These are phyloP conservation scores for Malachius bipustulatus DNA, from an alignment of 2,888 invertebrate genomes.

Conservation along the genomic window DNA sequence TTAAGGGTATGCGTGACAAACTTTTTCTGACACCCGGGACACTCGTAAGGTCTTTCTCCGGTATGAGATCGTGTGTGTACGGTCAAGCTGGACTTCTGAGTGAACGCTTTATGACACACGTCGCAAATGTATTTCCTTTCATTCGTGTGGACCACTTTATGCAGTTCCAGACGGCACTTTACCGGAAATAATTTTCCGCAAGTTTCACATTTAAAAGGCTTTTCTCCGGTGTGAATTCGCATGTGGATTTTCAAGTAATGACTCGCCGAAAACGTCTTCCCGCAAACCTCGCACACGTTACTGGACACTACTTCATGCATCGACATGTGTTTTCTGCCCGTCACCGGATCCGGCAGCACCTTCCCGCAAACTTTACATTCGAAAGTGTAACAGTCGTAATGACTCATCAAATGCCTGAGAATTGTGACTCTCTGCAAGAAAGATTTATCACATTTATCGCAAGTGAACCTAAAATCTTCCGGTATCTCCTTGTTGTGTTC, in stretches of 20 bases:
- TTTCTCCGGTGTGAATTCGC: constrained; percentile 26
- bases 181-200: constrained; percentile 17
- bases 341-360: constrained; percentile 27
- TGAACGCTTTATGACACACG: constrained; percentile 40
- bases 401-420: no score
- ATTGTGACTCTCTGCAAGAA: no score
- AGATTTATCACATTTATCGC: no score
- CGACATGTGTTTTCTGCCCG: constrained; percentile 34
- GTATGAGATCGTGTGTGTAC: constrained; percentile 34
- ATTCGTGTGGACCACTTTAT: constrained; percentile 42
- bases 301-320: constrained; percentile 11
- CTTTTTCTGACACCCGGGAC: constrained; percentile 28
- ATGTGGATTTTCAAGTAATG: constrained; percentile 22
- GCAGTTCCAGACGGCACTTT: constrained; percentile 24
- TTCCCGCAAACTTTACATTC: constrained; percentile 29
- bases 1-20: constrained; percentile 27
- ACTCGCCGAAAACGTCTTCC: constrained; percentile 19
- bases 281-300: constrained; percentile 19
- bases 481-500: no score
- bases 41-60: constrained; percentile 43
- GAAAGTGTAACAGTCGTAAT: constrained; percentile 34
- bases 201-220: constrained; percentile 12
- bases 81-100: constrained; percentile 41
- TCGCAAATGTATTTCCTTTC: constrained; percentile 33
- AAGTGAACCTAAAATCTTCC: no score